Conservation (phyloP, 2,797 vertebrate genomes). For the Lagocephalus sceleratus region DNA sequence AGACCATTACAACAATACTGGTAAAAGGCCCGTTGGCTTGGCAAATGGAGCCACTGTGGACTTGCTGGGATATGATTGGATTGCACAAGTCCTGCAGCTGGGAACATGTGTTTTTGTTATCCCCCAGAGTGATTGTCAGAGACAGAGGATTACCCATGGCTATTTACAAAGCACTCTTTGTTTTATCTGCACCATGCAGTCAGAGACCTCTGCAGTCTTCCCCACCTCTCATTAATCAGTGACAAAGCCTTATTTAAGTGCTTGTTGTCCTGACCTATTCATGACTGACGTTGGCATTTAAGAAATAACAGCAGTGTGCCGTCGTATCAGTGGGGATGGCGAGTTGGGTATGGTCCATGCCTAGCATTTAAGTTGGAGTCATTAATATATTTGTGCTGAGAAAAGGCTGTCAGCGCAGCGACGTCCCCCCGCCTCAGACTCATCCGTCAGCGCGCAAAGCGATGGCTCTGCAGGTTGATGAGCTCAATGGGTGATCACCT, state of each 20-base stretch:
- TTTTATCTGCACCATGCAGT: constrained; percentile 68
- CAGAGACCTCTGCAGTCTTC: constrained; percentile 57
- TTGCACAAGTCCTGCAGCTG: constrained; percentile 66
- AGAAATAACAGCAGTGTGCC: constrained; percentile 72
- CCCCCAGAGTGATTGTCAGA: constrained; percentile 73
- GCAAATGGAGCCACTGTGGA: constrained; percentile 67
- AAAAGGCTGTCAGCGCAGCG: constrained; percentile 61
- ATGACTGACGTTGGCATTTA: constrained; percentile 78
- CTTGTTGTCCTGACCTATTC: constrained; percentile 79
- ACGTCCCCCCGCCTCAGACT: constrained; percentile 49
- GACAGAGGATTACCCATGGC: constrained; percentile 55
- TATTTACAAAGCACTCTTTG: constrained; percentile 77
- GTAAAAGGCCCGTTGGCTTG: constrained; percentile 70
- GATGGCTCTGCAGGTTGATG: constrained; percentile 54
- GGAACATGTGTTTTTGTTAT: constrained; percentile 74
- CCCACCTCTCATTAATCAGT: constrained; percentile 77
- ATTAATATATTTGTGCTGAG: constrained; percentile 64
- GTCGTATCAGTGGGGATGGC: constrained; percentile 39
- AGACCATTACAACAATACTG: constrained; percentile 70
- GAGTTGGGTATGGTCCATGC: constrained; percentile 22
- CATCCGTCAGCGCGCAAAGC: constrained; percentile 55
- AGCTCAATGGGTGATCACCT: constrained; percentile 69
- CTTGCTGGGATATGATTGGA: constrained; percentile 69
- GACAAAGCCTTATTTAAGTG: constrained; percentile 76
- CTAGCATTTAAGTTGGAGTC: constrained; percentile 53